Percentiles rank a stretch among this genome's conserved stretches.
phyloP scores from a whole-genome alignment of 2,113 vertebrate species.

The Nanorana parkeri region DNA sequence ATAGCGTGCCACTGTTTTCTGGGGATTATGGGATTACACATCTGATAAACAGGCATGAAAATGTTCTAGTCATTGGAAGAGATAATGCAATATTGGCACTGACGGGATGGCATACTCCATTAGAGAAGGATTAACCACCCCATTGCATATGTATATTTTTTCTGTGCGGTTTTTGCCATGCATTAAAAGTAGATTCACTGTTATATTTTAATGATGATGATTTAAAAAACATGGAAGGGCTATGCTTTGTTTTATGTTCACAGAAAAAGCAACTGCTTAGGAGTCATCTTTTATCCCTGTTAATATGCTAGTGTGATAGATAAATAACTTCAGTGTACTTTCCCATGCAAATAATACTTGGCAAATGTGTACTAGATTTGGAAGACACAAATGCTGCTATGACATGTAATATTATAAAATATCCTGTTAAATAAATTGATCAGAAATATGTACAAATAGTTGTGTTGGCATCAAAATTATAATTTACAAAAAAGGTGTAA shows the following conservation, averaged over 20 bases:
- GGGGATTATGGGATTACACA: conserved; percentile 56
- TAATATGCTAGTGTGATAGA: neutral
- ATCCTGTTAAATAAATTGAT: neutral
- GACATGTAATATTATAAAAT: neutral
- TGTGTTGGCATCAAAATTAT: neutral
- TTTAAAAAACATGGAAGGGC: neutral
- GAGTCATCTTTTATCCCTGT: neutral
- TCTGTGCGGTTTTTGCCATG: neutral
- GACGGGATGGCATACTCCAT: neutral
- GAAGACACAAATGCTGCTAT: neutral
- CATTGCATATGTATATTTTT: neutral
- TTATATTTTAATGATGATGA: neutral
- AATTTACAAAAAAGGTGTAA: conserved; percentile 3
- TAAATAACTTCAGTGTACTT: neutral
- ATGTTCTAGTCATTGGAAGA: neutral
- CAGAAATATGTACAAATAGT: conserved; percentile 6
- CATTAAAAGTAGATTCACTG: neutral
- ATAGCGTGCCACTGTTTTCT: conserved; percentile 6
- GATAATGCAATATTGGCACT: neutral
- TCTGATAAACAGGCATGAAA: conserved; percentile 52
- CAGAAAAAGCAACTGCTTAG: neutral
- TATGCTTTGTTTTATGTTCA: neutral
- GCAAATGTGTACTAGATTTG: neutral
- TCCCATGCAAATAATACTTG: neutral
- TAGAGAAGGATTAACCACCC: neutral